A percentile compares a stretch with the other conserved stretches of the same genome.
phyloP scores from a whole-genome alignment of 53 echinoderm and acorn worm species.

The Hippasteria phrygiana region DNA sequence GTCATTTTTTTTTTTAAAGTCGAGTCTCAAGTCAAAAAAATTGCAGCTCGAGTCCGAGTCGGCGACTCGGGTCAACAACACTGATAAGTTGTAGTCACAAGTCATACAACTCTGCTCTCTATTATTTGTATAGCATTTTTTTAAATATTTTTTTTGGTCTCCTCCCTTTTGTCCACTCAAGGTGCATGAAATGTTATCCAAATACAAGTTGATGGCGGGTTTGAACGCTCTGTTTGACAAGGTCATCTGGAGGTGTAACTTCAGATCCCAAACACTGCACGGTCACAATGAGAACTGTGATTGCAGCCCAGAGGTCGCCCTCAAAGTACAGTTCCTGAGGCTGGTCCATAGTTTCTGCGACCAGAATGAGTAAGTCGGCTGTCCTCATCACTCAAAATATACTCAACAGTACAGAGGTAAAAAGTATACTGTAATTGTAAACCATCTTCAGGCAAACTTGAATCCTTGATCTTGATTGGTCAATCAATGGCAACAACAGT shows the following conservation, averaged over 20 bases:
- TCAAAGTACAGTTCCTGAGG: conserved; percentile 97
- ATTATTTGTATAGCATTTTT: no score
- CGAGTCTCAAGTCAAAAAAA: no score
- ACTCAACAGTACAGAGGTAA: background rate
- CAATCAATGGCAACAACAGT: no score
- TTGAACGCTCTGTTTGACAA: conserved; percentile 93
- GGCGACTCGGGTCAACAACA: no score
- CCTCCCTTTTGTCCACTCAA: conserved; percentile 29
- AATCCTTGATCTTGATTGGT: no score
- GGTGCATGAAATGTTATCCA: conserved; percentile 93
- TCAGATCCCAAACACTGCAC: conserved; percentile 79
- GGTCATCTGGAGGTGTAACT: conserved; percentile 97
- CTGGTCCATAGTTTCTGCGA: conserved; percentile 98
- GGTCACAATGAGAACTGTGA: conserved; percentile 96
- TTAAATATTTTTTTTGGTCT: no score
- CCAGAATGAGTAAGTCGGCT: conserved; percentile 92
- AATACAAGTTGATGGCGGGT: conserved; percentile 87
- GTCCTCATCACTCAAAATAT: background rate
- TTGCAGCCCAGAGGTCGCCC: conserved; percentile 98
- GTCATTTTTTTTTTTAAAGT: no score
- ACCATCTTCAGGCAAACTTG: no score
- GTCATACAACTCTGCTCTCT: background rate
- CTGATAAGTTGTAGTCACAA: no score
- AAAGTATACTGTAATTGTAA: no score
- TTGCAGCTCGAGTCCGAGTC: no score